Conservation (phyloP, 2,888 invertebrate species). For the Ctenicera cuprea region DNA sequence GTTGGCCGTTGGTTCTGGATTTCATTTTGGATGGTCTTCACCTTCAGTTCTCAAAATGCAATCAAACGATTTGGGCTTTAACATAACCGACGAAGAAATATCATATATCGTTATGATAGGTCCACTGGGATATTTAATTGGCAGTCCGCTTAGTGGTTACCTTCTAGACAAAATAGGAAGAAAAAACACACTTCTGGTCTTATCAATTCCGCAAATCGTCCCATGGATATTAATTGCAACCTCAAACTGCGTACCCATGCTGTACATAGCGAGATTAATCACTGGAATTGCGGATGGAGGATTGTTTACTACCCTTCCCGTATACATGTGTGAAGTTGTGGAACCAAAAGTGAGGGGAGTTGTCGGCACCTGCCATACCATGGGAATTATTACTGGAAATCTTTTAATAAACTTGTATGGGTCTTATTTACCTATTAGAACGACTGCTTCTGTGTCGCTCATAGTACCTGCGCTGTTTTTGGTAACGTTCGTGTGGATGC, state of each 20-base stretch:
- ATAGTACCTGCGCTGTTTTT: constrained; percentile 58
- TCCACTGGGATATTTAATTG: constrained; percentile 53
- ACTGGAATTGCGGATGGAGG: constrained; percentile 58
- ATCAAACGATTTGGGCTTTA: constrained; percentile 46
- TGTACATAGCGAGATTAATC: constrained; percentile 52
- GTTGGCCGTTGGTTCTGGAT: constrained; percentile 51
- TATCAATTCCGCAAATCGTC: constrained; percentile 62
- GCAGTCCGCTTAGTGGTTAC: constrained; percentile 52
- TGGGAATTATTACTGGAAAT: constrained; percentile 49
- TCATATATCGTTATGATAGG: constrained; percentile 57
- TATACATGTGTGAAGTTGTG: constrained; percentile 59
- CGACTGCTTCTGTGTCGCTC: constrained; percentile 48
- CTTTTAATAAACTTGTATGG: constrained; percentile 62
- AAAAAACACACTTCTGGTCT: constrained; percentile 60
- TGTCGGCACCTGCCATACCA: constrained; percentile 53
- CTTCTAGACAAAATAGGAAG: constrained; percentile 65
- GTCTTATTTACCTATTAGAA: constrained; percentile 36
- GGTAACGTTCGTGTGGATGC: constrained; percentile 68
- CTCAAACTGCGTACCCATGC: constrained; percentile 27
- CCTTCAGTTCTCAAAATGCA: constrained; percentile 54
- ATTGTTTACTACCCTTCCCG: constrained; percentile 56
- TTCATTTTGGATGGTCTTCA: constrained; percentile 58
- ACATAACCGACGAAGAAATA: constrained; percentile 52
- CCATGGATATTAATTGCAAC: constrained; percentile 61
- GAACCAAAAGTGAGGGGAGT: constrained; percentile 59